Evolutionary conservation across 2,888 invertebrate species (phyloP), one percentile per base, ranked within the genome.

Genomic region (Drosophila fulvimacula): DNA sequence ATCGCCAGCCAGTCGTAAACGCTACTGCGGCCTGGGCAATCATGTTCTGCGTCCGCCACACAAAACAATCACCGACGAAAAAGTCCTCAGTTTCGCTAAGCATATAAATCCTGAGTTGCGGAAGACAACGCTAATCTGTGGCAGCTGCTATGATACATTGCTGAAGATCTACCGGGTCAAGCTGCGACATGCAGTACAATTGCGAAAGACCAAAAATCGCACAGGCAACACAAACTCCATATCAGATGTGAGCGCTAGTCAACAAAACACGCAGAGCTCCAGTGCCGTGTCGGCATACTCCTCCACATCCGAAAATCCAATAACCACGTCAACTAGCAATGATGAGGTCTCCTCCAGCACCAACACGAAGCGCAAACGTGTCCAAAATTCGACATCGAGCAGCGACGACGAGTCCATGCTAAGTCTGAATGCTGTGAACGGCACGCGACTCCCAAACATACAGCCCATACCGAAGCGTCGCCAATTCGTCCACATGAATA

Each of bases 351-450:
- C 48, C 13, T 34, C 41, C 13, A 48, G 19, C 11, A 41, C 48
- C 13, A 58, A 71, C 4, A 49, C 60, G 5, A 71, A 75, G 62
- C 63, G 68, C 13, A 53, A 51, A 21, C 62, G 75, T 15, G 9
- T 42, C 13, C 52, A 60, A 27, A 15, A 38, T 3, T 10, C n/a
- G 10, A 4, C 73, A 0, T 10, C 46, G 9, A n/a, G 2, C 44
- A 36, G 9, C 6, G 57, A 57, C 36, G 46, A 57, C 7, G 73
- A 75, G 4, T 21, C 65, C 7, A 42, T 58, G 38, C 39, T 79
- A 3, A 81, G 90, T 21, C 58, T 86, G 4, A 89, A 89, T 66
- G 89, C 86, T 0, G 66, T 86, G 0, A 86, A 86, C 55, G 88
- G 91, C 0, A 78, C 76, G 0, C 81, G 89, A 0, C 32, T 90